Evolutionary conservation across 2,888 invertebrate species (phyloP).

Genomic region (Hypsopygia costalis): DNA sequence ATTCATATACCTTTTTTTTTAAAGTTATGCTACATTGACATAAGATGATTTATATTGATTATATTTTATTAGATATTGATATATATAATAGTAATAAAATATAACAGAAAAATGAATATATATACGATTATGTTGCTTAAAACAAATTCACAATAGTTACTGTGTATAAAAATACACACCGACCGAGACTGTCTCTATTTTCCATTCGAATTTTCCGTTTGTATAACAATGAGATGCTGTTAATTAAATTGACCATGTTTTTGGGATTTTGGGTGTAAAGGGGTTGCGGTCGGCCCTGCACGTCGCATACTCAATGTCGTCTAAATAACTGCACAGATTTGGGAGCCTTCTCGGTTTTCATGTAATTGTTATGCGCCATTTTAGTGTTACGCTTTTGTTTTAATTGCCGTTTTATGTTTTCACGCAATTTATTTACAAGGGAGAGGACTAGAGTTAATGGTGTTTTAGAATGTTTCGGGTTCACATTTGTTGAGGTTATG

Average conservation of each 20-base stretch:
- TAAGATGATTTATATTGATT: no score
- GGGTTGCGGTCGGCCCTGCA: constrained; percentile 18
- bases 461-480: no score
- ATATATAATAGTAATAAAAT: no score
- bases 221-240: neutral
- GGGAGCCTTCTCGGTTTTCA: constrained; percentile 29
- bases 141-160: no score
- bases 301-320: constrained; percentile 21
- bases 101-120: no score
- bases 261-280: constrained; percentile 2
- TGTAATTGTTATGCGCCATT: constrained; percentile 44
- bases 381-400: constrained; percentile 13
- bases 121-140: no score
- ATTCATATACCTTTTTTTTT: no score
- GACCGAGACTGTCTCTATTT: no score
- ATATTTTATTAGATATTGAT: no score
- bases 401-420: constrained; percentile 3
- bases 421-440: neutral
- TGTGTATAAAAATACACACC: no score
- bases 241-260: neutral
- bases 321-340: constrained; percentile 25
- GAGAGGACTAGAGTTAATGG: neutral
- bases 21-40: no score
- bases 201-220: neutral
- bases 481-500: no score